A percentile compares a stretch with the other conserved stretches of the same genome.
phyloP scores from a whole-genome alignment of 2,113 vertebrate genomes.

The Equus quagga region DNA sequence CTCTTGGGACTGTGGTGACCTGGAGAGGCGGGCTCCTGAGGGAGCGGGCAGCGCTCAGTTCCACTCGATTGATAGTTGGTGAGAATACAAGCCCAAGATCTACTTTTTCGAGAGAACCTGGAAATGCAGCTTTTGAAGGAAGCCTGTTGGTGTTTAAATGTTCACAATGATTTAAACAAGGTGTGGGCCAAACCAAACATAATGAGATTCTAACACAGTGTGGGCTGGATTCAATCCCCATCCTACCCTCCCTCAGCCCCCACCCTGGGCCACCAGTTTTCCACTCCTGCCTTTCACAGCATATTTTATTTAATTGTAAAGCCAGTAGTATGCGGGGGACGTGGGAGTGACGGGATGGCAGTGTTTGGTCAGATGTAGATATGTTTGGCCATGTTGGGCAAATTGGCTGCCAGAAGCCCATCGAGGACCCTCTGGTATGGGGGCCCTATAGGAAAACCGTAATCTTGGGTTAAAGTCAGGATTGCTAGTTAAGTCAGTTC shows the following conservation, averaged over 20 bases:
- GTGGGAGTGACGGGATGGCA: not conserved
- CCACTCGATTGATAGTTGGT: not conserved
- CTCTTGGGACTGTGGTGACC: not conserved
- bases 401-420: not conserved
- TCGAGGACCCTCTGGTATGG: not conserved
- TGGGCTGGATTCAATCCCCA: not conserved
- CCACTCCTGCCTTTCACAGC: not conserved
- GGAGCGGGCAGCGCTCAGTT: not conserved
- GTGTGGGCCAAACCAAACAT: constrained; percentile 28
- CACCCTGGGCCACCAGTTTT: not conserved
- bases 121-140: constrained; percentile 44
- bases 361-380: not conserved
- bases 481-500: not conserved
- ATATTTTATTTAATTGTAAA: not conserved
- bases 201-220: not conserved
- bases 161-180: constrained; percentile 27
- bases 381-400: not conserved
- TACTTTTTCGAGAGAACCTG: constrained; percentile 17
- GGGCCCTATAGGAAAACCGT: not conserved
- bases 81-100: not conserved
- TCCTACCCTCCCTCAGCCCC: not conserved
- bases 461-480: not conserved
- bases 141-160: constrained; percentile 34
- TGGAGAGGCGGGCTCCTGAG: not conserved
- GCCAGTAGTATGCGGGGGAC: not conserved